Conservation (phyloP, 2,797 vertebrate species). For the Streptopelia turtur region DNA sequence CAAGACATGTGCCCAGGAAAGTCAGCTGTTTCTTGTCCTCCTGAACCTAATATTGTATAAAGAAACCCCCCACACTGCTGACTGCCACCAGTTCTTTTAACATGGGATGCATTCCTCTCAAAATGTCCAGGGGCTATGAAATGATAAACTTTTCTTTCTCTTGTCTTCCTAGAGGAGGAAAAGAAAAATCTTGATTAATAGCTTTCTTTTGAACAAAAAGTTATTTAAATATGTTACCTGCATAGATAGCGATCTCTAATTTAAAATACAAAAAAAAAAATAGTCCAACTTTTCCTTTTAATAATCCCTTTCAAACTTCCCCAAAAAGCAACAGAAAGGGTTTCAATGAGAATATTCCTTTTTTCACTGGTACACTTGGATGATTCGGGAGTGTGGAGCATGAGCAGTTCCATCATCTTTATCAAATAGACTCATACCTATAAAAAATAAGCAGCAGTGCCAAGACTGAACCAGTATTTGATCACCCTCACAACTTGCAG, state of each 20-base stretch:
- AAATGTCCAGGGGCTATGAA: background rate
- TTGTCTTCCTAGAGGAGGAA: background rate
- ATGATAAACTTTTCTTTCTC: background rate
- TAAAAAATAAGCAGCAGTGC: background rate
- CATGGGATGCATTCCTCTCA: background rate
- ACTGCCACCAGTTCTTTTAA: background rate
- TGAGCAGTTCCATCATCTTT: background rate
- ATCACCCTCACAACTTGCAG: background rate
- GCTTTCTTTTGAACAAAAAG: background rate
- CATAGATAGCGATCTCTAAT: background rate
- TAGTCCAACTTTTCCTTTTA: background rate
- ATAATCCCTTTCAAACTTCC: background rate
- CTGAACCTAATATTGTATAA: background rate
- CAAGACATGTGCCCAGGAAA: background rate
- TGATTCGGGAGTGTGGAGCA: background rate
- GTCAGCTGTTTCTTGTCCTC: background rate
- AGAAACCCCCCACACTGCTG: background rate
- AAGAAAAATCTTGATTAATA: background rate
- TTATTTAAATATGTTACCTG: background rate
- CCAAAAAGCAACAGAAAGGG: background rate
- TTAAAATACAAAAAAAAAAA: background rate
- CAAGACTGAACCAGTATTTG: constrained; percentile 17
- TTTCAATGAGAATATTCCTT: background rate
- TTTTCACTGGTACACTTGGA: background rate
- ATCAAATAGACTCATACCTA: background rate